Percentiles rank a stretch among this genome's conserved stretches.
These are phyloP conservation scores for Vombatus ursinus DNA, from an alignment of 2,113 vertebrate genomes.

Conservation along the genomic window DNA sequence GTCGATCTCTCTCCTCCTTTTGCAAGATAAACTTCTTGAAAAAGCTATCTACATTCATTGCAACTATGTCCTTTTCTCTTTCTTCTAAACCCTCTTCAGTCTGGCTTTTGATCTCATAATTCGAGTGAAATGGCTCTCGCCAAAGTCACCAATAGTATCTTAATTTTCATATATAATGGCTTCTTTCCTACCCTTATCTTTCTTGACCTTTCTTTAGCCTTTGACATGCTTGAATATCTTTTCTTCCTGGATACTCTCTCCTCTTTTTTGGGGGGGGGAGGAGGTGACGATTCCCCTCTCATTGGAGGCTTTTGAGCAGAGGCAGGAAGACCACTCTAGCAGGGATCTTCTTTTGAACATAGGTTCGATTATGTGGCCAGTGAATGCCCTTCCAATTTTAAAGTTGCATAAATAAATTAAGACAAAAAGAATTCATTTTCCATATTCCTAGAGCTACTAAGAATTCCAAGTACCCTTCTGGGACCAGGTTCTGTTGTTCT, in stretches of 20 bases:
- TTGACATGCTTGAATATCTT: neutral
- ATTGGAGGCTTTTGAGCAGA: neutral
- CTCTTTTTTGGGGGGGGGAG: neutral
- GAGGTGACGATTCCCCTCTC: neutral
- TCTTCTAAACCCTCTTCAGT: neutral
- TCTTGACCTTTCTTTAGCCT: neutral
- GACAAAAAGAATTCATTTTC: constrained; percentile 27
- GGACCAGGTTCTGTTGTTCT: constrained; percentile 9
- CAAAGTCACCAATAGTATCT: neutral
- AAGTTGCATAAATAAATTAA: neutral
- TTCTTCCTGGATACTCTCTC: neutral
- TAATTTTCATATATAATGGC: neutral
- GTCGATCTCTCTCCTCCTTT: neutral
- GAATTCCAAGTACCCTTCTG: constrained; percentile 34
- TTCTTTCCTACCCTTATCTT: neutral
- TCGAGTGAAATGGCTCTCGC: neutral
- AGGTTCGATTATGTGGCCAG: neutral
- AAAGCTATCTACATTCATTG: neutral
- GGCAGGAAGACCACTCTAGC: neutral
- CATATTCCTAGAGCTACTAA: constrained; percentile 21
- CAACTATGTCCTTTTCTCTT: neutral
- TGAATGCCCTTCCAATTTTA: neutral
- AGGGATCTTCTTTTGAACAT: neutral
- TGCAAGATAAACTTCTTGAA: neutral
- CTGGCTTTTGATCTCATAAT: neutral